Percentiles rank a stretch among this genome's conserved stretches.
Conservation (phyloP, 2,888 invertebrate genomes). For the Timandra comae region DNA sequence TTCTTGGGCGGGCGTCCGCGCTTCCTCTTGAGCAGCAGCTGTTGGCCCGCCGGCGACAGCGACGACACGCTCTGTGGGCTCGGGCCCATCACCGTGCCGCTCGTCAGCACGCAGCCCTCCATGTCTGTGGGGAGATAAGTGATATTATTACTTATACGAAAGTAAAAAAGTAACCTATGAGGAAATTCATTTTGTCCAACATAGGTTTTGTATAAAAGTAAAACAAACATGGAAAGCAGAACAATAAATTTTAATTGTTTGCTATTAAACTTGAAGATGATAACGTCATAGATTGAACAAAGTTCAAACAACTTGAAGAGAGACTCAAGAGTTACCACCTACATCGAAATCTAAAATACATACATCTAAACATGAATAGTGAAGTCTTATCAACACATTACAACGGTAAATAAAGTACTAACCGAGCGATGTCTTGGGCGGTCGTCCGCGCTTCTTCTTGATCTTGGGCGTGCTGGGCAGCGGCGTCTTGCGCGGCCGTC, state of each 20-base stretch:
- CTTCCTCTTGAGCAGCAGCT: conserved; percentile 59
- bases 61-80: conserved; percentile 26
- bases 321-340: too few relatives aligned
- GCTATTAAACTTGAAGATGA: too few relatives aligned
- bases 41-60: conserved; percentile 44
- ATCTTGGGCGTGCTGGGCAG: conserved; percentile 64
- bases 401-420: conserved; percentile 25
- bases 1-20: conserved; percentile 70
- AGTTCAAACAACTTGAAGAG: too few relatives aligned
- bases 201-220: too few relatives aligned
- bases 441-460: conserved; percentile 65
- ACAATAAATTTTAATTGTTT: too few relatives aligned
- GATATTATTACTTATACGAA: background rate
- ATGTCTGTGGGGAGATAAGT: conserved; percentile 39
- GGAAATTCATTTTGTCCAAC: too few relatives aligned
- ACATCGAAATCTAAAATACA: too few relatives aligned
- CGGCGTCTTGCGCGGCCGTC: conserved; percentile 74
- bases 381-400: too few relatives aligned
- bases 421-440: conserved; percentile 71
- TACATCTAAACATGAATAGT: too few relatives aligned
- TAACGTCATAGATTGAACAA: too few relatives aligned
- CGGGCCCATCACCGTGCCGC: conserved; percentile 45
- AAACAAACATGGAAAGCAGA: too few relatives aligned
- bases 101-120: conserved; percentile 67
- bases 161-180: too few relatives aligned